Evolutionary conservation across 1,140 invertebrate species (phyloP), one percentile per base, ranked within the genome.

Genomic region (Polypedilum pembai): DNA sequence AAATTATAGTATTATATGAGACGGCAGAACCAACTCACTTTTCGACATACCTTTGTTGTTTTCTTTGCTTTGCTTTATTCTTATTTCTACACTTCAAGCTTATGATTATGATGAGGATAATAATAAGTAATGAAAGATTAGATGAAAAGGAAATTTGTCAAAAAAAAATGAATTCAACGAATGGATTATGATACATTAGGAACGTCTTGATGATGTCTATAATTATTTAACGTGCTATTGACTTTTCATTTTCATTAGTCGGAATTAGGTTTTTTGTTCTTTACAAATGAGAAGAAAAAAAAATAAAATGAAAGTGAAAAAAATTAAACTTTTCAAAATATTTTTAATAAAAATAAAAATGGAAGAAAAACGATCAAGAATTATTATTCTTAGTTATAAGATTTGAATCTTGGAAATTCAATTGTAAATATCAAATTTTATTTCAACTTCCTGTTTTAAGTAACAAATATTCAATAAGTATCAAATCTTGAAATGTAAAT

Each of bases 71-170:
- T 33, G 24, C 24, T 33, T 33, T 5, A 33, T 33, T 33, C 24
- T 33, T 33, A n/a, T n/a, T 5, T 33, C 24, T 33, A 33, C 24
- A 56, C 45, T 56, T 56, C 24, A 33, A 33, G n/a, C 45, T 56
- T n/a, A 56, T 56, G n/a, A 56, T 15, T n/a, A 56, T 56, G n/a
- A 56, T 56, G 45, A 56, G 12, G 45, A 56, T 56, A n/a, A 56
- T 56, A 56, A 33, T 33, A 33, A 33, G 24, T 33, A 33, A 56
- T 56, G 45, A 56, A n/a, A 56, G 45, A 56, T 56, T 56, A 56
- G n/a, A 56, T 12, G 45, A 56, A 56, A n/a, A 56, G 45, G n/a
- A 56, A 56, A 56, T 56, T 56, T 56, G 45, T 56, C 45, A 56
- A 56, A 15, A 56, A 15, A n/a, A 33, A 33, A 33, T 33, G 24